A percentile compares a stretch with the other conserved stretches of the same genome.
Conservation (phyloP, 1,140 invertebrate genomes). For the Hydropsyche tenuis region DNA sequence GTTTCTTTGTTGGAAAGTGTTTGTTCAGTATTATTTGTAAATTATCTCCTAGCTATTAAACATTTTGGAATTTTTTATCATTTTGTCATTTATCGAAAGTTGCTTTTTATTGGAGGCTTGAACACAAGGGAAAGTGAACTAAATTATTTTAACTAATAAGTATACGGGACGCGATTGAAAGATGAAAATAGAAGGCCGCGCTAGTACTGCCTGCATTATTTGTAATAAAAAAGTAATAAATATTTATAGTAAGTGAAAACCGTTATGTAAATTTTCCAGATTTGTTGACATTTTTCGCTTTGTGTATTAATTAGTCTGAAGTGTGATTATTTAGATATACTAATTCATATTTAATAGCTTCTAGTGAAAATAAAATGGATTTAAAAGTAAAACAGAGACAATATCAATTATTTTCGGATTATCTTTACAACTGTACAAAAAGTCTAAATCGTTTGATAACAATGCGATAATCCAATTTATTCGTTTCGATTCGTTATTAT, state of each 20-base stretch:
- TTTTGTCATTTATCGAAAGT: background rate
- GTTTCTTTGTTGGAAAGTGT: too few species aligned
- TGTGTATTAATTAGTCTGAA: conserved; percentile 40
- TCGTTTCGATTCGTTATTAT: conserved; percentile 2
- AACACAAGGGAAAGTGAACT: conserved; percentile 18
- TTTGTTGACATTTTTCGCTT: conserved; percentile 35
- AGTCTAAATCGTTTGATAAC: background rate
- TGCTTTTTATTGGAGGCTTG: conserved; percentile 14
- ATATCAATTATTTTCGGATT: conserved; percentile 30
- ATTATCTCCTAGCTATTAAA: conserved; percentile 8
- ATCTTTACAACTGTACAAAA: conserved; percentile 29
- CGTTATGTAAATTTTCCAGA: conserved; percentile 36
- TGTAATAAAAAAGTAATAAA: conserved; percentile 38
- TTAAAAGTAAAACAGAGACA: conserved; percentile 4
- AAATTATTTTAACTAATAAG: conserved; percentile 32
- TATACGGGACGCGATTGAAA: conserved; percentile 43
- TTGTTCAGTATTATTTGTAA: conserved; percentile 24
- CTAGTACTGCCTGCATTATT: conserved; percentile 44
- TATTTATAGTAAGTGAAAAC: conserved; percentile 28
- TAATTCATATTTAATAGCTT: conserved; percentile 31
- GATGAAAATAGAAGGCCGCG: conserved; percentile 41
- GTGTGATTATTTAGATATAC: conserved; percentile 35
- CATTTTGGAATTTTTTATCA: background rate
- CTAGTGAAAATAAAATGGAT: conserved; percentile 27
- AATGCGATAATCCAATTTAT: background rate